Evolutionary conservation across 2,113 vertebrate species (phyloP).

Genomic region (Hemicordylus capensis): DNA sequence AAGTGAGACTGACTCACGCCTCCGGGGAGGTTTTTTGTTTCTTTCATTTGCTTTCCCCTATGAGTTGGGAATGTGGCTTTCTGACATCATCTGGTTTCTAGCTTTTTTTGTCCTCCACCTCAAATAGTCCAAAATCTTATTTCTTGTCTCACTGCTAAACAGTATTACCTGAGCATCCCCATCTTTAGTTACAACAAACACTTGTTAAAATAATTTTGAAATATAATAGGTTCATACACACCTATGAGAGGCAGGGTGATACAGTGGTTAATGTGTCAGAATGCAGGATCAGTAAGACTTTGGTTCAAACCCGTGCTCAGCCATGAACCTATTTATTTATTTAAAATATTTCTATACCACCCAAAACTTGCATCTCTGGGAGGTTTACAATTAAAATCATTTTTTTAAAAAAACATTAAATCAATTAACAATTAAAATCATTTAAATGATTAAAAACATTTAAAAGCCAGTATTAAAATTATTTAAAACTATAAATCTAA

Average conservation of each 20-base stretch:
- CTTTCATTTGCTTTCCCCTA: not conserved
- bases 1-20: not conserved
- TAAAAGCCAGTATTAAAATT: too few species aligned
- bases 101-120: not conserved
- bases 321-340: too few species aligned
- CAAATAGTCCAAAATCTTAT: not conserved
- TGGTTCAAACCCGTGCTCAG: not conserved
- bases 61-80: not conserved
- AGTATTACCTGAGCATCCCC: not conserved
- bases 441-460: too few species aligned
- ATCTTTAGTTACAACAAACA: not conserved
- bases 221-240: not conserved
- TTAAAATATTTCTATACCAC: too few species aligned
- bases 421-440: too few species aligned
- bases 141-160: not conserved
- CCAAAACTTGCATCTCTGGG: too few species aligned
- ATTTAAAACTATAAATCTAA: too few species aligned
- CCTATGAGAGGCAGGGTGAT: too few species aligned
- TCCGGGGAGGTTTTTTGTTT: not conserved
- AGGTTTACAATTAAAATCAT: too few species aligned
- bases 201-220: not conserved
- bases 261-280: too few species aligned
- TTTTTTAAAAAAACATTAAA: too few species aligned
- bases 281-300: too few species aligned
- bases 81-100: not conserved